Conservation (phyloP, 2,797 vertebrate species). For the Lithobates pipiens region DNA sequence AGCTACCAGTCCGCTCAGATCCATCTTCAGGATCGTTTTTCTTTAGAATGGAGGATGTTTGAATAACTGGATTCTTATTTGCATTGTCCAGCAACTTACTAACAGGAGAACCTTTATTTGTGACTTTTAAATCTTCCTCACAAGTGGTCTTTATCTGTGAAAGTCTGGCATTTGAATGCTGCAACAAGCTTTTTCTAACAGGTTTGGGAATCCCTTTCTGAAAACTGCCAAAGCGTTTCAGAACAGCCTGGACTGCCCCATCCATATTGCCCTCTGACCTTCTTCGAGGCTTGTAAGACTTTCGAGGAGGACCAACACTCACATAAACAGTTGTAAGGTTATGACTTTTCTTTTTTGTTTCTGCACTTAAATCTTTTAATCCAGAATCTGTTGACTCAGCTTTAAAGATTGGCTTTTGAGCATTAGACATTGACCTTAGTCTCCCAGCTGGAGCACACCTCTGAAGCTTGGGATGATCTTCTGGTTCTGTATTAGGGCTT, state of each 20-base stretch:
- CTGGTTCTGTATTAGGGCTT: slow-evolving; percentile 65
- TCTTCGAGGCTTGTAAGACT: slow-evolving; percentile 67
- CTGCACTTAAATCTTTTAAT: slow-evolving; percentile 61
- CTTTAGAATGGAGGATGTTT: slow-evolving; percentile 70
- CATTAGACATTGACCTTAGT: slow-evolving; percentile 73
- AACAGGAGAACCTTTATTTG: slow-evolving; percentile 9
- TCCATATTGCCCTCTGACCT: slow-evolving; percentile 70
- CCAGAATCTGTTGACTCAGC: slow-evolving; percentile 68
- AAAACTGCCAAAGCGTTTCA: slow-evolving; percentile 87
- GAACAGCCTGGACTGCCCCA: slow-evolving; percentile 83
- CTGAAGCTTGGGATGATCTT: slow-evolving; percentile 66
- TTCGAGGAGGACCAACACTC: slow-evolving; percentile 80
- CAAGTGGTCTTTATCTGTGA: slow-evolving; percentile 20
- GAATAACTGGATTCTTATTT: slow-evolving; percentile 70
- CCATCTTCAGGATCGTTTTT: slow-evolving; percentile 63
- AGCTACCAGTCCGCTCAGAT: background rate
- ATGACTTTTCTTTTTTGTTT: slow-evolving; percentile 60
- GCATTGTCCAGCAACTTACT: slow-evolving; percentile 67
- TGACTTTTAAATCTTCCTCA: slow-evolving; percentile 68
- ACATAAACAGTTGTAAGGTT: slow-evolving; percentile 89
- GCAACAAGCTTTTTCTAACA: slow-evolving; percentile 69
- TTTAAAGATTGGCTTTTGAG: slow-evolving; percentile 74
- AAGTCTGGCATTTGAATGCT: slow-evolving; percentile 36
- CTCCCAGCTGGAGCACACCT: slow-evolving; percentile 66
- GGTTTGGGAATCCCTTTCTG: slow-evolving; percentile 87